phyloP scores from a whole-genome alignment of 1,140 invertebrate genomes.

The Brachionus asplanchnoidis region DNA sequence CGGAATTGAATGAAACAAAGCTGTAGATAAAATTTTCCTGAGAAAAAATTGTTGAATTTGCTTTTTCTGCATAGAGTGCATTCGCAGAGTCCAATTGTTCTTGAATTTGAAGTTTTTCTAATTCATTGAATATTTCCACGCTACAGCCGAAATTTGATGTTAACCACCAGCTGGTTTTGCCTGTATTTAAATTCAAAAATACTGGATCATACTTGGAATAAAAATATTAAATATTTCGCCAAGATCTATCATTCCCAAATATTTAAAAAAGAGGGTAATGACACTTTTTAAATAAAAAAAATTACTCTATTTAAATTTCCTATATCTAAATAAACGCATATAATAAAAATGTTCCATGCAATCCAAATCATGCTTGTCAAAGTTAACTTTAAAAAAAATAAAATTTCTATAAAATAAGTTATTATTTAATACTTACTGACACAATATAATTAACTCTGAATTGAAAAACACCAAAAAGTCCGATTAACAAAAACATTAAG shows the following conservation, averaged over 20 bases:
- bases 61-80: background rate
- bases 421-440: background rate
- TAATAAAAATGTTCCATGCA: conserved; percentile 37
- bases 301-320: conserved; percentile 17
- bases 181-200: conserved; percentile 14
- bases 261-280: background rate
- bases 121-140: background rate
- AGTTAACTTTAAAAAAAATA: background rate
- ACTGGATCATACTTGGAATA: conserved; percentile 24
- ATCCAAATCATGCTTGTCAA: conserved; percentile 13
- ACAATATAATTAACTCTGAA: conserved; percentile 37
- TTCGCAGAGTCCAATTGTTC: background rate
- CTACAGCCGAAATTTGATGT: background rate
- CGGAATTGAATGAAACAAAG: background rate
- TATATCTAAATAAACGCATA: conserved; percentile 35
- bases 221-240: background rate
- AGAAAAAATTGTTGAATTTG: background rate
- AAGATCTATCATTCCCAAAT: background rate
- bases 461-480: conserved; percentile 27
- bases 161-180: conserved; percentile 33
- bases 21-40: background rate
- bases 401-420: background rate
- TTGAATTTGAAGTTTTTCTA: conserved; percentile 24
- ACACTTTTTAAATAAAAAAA: background rate
- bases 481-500: conserved; percentile 24